Evolutionary conservation across 2,888 invertebrate species (phyloP), one percentile per base, ranked within the genome.

Genomic region (Matsumyia berberina): DNA sequence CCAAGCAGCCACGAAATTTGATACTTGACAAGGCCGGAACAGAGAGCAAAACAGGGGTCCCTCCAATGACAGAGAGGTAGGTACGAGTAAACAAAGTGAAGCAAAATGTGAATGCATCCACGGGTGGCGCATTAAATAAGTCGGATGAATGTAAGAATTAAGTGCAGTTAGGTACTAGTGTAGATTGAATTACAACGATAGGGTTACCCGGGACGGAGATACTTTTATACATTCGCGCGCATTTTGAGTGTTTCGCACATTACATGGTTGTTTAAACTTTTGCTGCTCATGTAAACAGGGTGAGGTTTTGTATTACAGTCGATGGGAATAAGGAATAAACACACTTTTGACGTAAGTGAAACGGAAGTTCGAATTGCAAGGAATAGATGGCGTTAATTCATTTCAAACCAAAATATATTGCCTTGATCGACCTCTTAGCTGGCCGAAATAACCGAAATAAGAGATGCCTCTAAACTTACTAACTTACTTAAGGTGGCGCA

Each of bases 131-230:
- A 67, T 66, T 73, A 73, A 79, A 79, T 79, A 73, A 79, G 79
- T 51, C 66, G 73, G 66, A 66, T 79, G 73, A 79, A 66, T 79
- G 57, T 58, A 33, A 12, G 19, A 51, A 76, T 51, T 67, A 76
- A 66, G 66, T 58, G 46, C 62, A 42, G 15, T 15, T n/a, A 76
- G 55, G 49, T 42, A 55, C 17, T 19, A 57, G 49, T 44, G 8
- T 64, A 17, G 67, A 66, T 76, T 58, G 49, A 39, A 66, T 76
- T 76, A 67, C 76, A 76, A 12, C 12, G 51, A 39, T 72, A 60
- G 60, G 31, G 51, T 72, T 72, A 66, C 57, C 15, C 4, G 53
- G 9, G n/a, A 24, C 24, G 4, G 4, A 24, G 24, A 24, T 24
- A 24, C 11, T 11, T 8, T 39, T 9, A 8, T 51, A 76, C 35